phyloP scores from a whole-genome alignment of 2,888 invertebrate genomes.

The Melieria omissa region DNA sequence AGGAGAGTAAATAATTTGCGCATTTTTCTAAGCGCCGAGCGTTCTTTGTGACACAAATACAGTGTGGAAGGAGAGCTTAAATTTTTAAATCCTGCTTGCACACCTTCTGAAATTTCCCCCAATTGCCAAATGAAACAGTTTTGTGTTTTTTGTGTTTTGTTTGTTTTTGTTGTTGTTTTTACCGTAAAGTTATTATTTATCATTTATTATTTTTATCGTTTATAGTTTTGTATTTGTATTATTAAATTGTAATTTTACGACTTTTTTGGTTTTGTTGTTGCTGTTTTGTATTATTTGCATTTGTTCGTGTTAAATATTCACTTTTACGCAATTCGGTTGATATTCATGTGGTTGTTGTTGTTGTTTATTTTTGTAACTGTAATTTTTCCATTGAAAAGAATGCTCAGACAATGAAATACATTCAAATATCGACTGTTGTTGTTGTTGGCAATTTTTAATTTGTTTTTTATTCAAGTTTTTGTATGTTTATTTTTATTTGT shows the following conservation, averaged over 20 bases:
- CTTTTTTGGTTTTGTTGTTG: conserved; percentile 7
- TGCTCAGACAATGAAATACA: conserved; percentile 34
- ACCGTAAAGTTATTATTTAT: conserved; percentile 37
- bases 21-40: neutral
- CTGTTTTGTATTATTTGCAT: neutral
- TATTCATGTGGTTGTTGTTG: neutral
- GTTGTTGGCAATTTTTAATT: conserved; percentile 47
- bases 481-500: conserved; percentile 14
- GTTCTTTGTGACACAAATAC: neutral
- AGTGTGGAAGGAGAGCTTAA: neutral
- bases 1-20: neutral
- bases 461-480: too few relatives aligned
- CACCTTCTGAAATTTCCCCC: too few relatives aligned
- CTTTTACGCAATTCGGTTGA: conserved; percentile 7
- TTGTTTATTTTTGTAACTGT: conserved; percentile 16
- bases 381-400: conserved; percentile 31
- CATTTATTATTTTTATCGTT: conserved; percentile 32
- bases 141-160: neutral
- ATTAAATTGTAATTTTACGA: conserved; percentile 16
- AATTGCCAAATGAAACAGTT: neutral
- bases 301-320: neutral
- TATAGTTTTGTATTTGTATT: conserved; percentile 21
- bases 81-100: neutral
- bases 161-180: conserved; percentile 26
- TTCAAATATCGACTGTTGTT: conserved; percentile 24